These are phyloP conservation scores for Seladonia tumulorum DNA, from an alignment of 2,888 invertebrate genomes.

Conservation along the genomic window DNA sequence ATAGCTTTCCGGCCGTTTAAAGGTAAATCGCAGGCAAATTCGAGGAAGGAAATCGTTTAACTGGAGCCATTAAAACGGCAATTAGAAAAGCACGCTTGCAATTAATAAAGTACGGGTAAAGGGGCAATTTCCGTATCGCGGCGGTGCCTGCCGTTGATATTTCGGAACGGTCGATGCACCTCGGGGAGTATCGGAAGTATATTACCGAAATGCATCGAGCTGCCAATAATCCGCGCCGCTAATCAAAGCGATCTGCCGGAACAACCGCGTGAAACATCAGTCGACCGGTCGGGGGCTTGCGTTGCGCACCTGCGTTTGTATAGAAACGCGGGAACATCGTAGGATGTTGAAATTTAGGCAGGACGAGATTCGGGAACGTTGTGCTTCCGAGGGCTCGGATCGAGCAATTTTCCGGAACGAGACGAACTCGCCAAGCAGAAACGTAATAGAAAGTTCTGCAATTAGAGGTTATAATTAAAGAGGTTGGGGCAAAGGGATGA, in stretches of 20 bases:
- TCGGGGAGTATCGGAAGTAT: constrained; percentile 40
- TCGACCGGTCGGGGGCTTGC: not conserved
- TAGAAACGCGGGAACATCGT: not conserved
- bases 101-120: not conserved
- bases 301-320: not conserved
- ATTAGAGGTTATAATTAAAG: constrained; percentile 64
- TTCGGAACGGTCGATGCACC: constrained; percentile 18
- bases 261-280: constrained; percentile 38
- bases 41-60: not conserved
- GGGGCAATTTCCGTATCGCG: constrained; percentile 10
- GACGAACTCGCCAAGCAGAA: constrained; percentile 33
- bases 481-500: not conserved
- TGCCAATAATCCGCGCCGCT: constrained; percentile 50
- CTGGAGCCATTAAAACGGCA: not conserved
- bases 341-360: not conserved
- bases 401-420: constrained; percentile 32
- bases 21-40: not conserved
- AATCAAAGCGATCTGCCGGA: constrained; percentile 39
- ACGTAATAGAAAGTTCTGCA: constrained; percentile 62
- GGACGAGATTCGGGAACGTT: constrained; percentile 11
- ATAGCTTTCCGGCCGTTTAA: not conserved
- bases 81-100: not conserved
- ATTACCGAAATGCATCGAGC: constrained; percentile 41
- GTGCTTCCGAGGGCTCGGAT: constrained; percentile 29
- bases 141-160: constrained; percentile 16